A percentile compares a stretch with the other conserved stretches of the same genome.
Conservation (phyloP, 2,113 vertebrate genomes). For the Zapornia atra region DNA sequence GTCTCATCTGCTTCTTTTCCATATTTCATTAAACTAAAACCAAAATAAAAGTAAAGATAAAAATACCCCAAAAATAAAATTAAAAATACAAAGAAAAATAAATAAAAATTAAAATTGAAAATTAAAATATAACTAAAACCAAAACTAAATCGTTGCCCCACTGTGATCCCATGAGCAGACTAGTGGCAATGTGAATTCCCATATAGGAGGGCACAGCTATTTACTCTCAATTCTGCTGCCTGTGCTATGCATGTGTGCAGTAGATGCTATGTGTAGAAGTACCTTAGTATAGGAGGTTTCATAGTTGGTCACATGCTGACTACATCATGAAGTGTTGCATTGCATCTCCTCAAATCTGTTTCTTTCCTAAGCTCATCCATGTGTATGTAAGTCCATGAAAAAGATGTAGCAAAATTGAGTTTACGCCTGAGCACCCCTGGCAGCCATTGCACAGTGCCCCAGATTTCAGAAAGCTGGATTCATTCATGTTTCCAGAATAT, state of each 20-base stretch:
- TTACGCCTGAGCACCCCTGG: background rate
- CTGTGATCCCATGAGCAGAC: background rate
- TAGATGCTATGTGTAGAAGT: background rate
- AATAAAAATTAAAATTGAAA: background rate
- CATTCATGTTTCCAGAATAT: background rate
- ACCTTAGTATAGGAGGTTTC: background rate
- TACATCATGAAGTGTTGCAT: background rate
- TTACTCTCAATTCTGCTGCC: background rate
- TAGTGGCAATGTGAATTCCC: accelerated
- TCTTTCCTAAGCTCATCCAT: background rate
- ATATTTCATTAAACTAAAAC: background rate
- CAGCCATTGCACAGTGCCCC: background rate
- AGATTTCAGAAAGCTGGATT: background rate
- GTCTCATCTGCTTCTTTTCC: background rate
- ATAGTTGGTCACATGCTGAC: background rate
- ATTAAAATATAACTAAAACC: background rate
- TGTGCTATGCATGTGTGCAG: background rate
- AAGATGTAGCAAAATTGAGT: background rate
- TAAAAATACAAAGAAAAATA: background rate
- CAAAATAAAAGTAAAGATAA: background rate
- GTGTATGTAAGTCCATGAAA: background rate
- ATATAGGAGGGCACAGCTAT: background rate
- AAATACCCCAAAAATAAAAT: background rate
- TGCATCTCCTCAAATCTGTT: background rate
- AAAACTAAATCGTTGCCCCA: background rate